phyloP scores from a whole-genome alignment of 92 coral and sea anemone genomes.

The Actinernus sp. region DNA sequence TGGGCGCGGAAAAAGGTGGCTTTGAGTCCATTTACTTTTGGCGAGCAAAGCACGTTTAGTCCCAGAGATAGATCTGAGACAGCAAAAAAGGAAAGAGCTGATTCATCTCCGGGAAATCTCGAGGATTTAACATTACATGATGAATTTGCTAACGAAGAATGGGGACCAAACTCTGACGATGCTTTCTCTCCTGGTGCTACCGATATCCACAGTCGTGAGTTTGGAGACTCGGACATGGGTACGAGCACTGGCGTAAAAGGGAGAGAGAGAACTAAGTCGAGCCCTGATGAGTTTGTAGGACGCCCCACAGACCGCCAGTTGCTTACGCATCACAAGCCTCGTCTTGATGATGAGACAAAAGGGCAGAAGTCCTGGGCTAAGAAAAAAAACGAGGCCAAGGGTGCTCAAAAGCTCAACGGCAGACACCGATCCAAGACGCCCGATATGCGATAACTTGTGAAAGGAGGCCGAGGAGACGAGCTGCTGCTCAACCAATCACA shows the following conservation, averaged over 20 bases:
- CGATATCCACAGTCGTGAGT: background rate
- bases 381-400: background rate
- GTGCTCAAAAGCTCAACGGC: too few relatives aligned
- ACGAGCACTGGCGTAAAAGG: background rate
- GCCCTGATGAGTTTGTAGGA: too few relatives aligned
- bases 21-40: conserved; percentile 61
- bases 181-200: background rate
- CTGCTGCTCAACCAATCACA: too few relatives aligned
- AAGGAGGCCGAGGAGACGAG: too few relatives aligned
- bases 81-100: background rate
- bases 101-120: background rate
- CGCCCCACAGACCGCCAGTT: too few relatives aligned
- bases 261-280: background rate
- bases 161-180: background rate
- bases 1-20: conserved; percentile 75
- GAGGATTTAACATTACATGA: too few relatives aligned
- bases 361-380: background rate
- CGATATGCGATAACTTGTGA: too few relatives aligned
- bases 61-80: background rate
- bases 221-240: background rate
- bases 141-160: background rate
- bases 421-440: too few relatives aligned
- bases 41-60: conserved; percentile 3
- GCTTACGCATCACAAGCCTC: background rate
- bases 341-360: background rate